A percentile compares a stretch with the other conserved stretches of the same genome.
Evolutionary conservation across 2,888 invertebrate genomes (phyloP).

Genomic region (Machimus rusticus): DNA sequence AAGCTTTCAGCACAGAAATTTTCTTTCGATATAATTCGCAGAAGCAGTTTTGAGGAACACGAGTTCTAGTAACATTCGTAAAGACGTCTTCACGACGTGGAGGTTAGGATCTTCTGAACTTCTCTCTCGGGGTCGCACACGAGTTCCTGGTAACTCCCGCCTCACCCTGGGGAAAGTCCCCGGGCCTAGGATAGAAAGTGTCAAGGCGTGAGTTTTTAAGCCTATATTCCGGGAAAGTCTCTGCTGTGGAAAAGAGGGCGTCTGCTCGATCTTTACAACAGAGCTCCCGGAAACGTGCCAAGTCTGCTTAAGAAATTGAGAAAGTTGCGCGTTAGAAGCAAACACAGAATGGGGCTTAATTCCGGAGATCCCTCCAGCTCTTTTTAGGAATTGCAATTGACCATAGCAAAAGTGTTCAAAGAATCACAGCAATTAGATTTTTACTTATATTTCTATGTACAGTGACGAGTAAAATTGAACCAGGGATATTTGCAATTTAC

Average conservation of each 20-base stretch:
- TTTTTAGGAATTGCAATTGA: neutral
- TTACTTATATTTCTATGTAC: no score
- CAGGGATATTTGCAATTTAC: no score
- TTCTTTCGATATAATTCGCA: neutral
- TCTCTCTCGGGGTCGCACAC: slow-evolving; percentile 23
- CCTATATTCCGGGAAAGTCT: slow-evolving; percentile 18
- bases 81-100: neutral
- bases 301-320: neutral
- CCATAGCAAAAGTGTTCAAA: no score
- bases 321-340: neutral
- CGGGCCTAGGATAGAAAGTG: slow-evolving; percentile 29
- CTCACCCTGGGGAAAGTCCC: slow-evolving; percentile 25
- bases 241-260: neutral
- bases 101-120: neutral
- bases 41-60: neutral
- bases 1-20: neutral
- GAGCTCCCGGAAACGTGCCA: slow-evolving; percentile 17
- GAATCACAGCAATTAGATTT: no score
- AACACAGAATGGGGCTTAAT: slow-evolving; percentile 18
- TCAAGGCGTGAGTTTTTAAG: neutral
- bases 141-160: slow-evolving; percentile 17
- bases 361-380: neutral
- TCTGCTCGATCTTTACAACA: neutral
- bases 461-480: no score
- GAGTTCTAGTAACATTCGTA: neutral